Conservation (phyloP, 2,888 invertebrate genomes). For the Oscheius myriophilus region DNA sequence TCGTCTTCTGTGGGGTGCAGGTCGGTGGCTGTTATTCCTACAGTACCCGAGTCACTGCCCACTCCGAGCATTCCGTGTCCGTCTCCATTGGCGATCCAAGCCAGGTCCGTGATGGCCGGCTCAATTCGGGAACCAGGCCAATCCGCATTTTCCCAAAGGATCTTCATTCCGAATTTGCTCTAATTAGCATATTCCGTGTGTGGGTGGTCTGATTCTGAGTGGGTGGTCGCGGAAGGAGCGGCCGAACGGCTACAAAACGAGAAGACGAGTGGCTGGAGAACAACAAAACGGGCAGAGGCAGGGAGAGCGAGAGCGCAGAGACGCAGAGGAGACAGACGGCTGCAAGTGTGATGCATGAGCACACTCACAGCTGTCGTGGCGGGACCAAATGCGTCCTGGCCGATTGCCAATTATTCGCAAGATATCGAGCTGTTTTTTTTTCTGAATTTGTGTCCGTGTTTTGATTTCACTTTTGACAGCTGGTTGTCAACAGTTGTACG, state of each 20-base stretch:
- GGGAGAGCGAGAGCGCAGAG: slow-evolving; percentile 7
- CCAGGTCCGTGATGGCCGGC: slow-evolving; percentile 43
- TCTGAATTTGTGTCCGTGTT: background rate
- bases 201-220: background rate
- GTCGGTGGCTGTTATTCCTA: slow-evolving; percentile 68
- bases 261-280: slow-evolving; percentile 12
- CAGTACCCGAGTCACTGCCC: slow-evolving; percentile 65
- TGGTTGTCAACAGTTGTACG: background rate
- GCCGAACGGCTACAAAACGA: background rate
- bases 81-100: slow-evolving; percentile 49
- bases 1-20: slow-evolving; percentile 43
- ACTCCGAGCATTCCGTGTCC: slow-evolving; percentile 55
- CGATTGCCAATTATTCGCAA: background rate
- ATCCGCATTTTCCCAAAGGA: slow-evolving; percentile 65
- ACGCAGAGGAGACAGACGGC: slow-evolving; percentile 9
- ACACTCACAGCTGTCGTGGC: background rate
- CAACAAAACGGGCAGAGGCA: slow-evolving; percentile 5
- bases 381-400: background rate
- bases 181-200: background rate
- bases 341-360: background rate
- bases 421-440: background rate
- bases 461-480: background rate
- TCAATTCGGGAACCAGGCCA: slow-evolving; percentile 68
- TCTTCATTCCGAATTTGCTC: slow-evolving; percentile 41
- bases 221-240: background rate